Base-by-base conservation (phyloP, 2,888 invertebrate species). In the Rosalia funebris region DNA sequence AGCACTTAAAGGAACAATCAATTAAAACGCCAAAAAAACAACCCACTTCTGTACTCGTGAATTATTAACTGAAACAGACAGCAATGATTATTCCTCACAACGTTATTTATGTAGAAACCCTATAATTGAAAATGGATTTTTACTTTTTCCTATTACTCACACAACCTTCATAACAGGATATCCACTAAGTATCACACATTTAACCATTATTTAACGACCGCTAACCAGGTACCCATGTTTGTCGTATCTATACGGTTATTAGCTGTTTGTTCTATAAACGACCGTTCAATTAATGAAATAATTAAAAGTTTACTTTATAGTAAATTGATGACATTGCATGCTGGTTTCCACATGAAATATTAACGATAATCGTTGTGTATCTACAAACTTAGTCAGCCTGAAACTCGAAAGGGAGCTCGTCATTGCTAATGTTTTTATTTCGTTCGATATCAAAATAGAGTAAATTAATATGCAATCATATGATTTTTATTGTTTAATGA, bases 241-340 rank as follows among this genome's bases (percentile, higher is more conserved):
- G 45, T 37, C 15, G 41, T n/a, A 34, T 34, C 11, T 2, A 25
- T 25, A 59, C 63, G 63, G 69, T 70, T 72, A 73, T 75, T 73
- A 70, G 64, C 60, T 74, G 68, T 75, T 75, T 75, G 71, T 72
- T 62, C 66, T 69, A 67, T 60, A 72, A 75, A 75, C 70, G 72
- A 71, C 67, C 61, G 62, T 63, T 66, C 71, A 71, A 75, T 75
- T 71, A 74, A 73, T 73, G 68, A 72, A 71, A 71, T 70, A 71
- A 72, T 73, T 75, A 72, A 63, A 65, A 72, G 69, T 73, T 71
- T 70, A 64, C 66, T 66, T 63, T 71, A 70, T 68, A 53, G 60
- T 41, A 62, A 70, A 72, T 70, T 69, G 70, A 71, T 71, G 72
- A 67, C 56, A 67, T 66, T 41, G 64, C 66, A 66, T 71, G 67